Evolutionary conservation across 2,888 invertebrate species (phyloP), one percentile per base, ranked within the genome.

Genomic region (Orthosia gracilis): DNA sequence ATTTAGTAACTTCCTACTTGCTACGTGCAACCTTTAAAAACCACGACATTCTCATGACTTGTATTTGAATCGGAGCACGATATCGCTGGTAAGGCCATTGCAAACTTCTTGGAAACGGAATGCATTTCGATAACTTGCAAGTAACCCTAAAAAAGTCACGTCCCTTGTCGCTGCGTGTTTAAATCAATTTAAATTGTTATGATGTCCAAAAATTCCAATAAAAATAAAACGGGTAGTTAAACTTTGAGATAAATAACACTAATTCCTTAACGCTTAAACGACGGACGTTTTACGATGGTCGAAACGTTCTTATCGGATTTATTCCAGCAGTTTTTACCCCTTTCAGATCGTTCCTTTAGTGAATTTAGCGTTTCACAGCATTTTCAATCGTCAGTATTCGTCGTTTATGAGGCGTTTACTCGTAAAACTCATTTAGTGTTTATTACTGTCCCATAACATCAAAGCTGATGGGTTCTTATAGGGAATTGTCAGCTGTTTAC

Each of bases 381-480:
- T 78, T 84, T 77, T 80, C 86, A 80, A 79, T 85, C 73, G 78
- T 72, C 67, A 61, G 71, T 67, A 80, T 80, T 86, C 70, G 80
- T 81, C 84, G 74, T 86, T 83, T 80, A 84, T 74, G 64, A 72
- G 52, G 55, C 74, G 65, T 85, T 84, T 69, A 73, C 61, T 85
- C 76, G 84, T 86, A 81, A 86, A 82, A 84, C 79, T 80, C 77
- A 80, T 82, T 85, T 70, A 80, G 76, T 80, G 75, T 85, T 79
- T 76, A 85, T 83, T 85, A 83, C 73, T 64, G 52, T 18, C 57
- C 47, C 50, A 69, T 79, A 79, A 69, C 72, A 78, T 78, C 13
- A 58, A 69, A 58, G 50, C 49, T 74, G 73, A 83, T 77, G 61
- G 64, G 64, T 67, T 69, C n/a, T 76, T 31, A 61, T 55, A 49